Evolutionary conservation across 37 sponge, comb jelly and placozoan genomes (phyloP), one percentile per base, ranked within the genome.

Genomic region (Geodia barretti): DNA sequence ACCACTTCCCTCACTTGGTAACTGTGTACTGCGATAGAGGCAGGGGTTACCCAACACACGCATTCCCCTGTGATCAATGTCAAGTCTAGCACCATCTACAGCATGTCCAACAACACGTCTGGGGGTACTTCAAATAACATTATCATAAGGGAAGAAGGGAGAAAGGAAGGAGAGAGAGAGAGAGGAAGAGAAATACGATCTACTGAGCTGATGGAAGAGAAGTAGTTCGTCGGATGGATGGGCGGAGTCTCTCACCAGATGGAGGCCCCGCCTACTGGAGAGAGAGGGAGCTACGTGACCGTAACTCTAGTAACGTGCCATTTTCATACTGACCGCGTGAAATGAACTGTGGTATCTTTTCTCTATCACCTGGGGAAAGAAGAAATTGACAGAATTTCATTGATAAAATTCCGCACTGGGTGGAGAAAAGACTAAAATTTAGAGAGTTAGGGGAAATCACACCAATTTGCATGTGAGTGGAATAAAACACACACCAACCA

Each of bases 361-460:
- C 41, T 86, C 86, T 40, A 79, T 79, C 28, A 86, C 86, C 86
- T 78, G n/a, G n/a, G n/a, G n/a, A n/a, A n/a, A n/a, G n/a, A n/a
- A n/a, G 67, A 23, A 76, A 37, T 59, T 30, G 1, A 65, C 1
- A 34, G 34, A 64, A 5, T 5, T 29, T 23, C 5, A 64, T 64
- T 23, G 11, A 19, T 64, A 7, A 7, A 64, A 19, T 64, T 1
- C 20, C 5, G 30, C 31, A 14, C 19, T 25, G 59, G 21, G 72
- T 3, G 34, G 23, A 20, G 25, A 3, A 29, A 2, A 30, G 69
- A 4, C 68, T 26, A 1, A n/a, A 11, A 58, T 19, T 58, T 19
- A 20, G 17, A 58, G 11, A 20, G 11, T 58, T 58, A 19, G 19
- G 60, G 17, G 19, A 58, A 58, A n/a, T n/a, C n/a, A n/a, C n/a